Conservation (phyloP, 2,888 invertebrate species). For the Ctena decussata region DNA sequence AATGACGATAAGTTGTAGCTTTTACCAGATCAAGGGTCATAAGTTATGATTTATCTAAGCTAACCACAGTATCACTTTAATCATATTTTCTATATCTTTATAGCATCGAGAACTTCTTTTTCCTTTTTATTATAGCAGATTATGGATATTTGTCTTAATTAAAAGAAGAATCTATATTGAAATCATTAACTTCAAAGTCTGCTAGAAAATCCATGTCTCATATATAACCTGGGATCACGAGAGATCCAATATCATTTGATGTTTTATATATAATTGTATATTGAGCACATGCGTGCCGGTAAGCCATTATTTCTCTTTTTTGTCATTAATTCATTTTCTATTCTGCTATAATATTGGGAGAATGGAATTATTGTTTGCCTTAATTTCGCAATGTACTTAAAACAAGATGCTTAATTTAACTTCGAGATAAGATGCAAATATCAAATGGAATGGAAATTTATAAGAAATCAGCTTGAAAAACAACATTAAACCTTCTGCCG, state of each 20-base stretch:
- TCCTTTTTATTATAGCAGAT: background rate
- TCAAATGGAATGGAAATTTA: conserved; percentile 7
- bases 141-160: background rate
- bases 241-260: conserved; percentile 7
- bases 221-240: background rate
- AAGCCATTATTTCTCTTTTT: background rate
- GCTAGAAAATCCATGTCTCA: background rate
- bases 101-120: background rate
- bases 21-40: no score
- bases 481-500: conserved; percentile 5
- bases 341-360: background rate
- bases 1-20: no score
- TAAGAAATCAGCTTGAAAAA: conserved; percentile 10
- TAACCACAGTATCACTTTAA: background rate
- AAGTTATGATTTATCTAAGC: no score
- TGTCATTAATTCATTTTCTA: conserved; percentile 16
- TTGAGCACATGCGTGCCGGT: background rate
- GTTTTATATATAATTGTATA: conserved; percentile 13
- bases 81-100: background rate
- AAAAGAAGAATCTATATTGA: background rate
- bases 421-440: background rate
- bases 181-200: background rate
- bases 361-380: conserved; percentile 8
- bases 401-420: background rate
- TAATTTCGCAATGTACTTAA: conserved; percentile 12